Percentiles rank a stretch among this genome's conserved stretches.
Conservation (phyloP, 2,888 invertebrate species). For the Macrophya alboannulata region DNA sequence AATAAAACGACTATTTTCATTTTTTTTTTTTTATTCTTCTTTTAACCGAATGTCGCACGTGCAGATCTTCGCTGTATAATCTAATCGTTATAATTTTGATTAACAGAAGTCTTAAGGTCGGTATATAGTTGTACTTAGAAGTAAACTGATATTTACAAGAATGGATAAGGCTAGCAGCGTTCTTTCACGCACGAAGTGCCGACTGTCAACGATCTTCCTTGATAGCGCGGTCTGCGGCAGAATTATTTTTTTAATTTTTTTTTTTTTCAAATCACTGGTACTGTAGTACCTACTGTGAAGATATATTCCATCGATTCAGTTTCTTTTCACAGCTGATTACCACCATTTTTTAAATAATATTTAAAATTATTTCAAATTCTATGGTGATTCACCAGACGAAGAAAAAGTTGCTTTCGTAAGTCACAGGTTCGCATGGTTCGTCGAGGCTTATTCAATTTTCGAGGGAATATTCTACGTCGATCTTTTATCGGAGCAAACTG, state of each 20-base stretch:
- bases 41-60: not conserved
- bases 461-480: no score
- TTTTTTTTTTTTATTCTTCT: not conserved
- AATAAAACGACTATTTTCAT: not conserved
- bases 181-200: constrained; percentile 50
- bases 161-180: constrained; percentile 47
- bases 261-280: not conserved
- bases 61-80: constrained; percentile 15
- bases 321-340: no score
- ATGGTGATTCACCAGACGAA: no score
- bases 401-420: no score
- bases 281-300: not conserved
- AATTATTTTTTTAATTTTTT: not conserved
- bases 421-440: no score
- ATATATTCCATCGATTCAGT: no score
- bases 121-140: constrained; percentile 42
- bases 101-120: not conserved
- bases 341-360: no score
- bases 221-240: not conserved
- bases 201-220: constrained; percentile 25
- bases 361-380: no score
- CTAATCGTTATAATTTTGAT: constrained; percentile 27
- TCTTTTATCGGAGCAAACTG: no score
- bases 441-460: no score
- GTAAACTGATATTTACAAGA: constrained; percentile 48